phyloP scores from a whole-genome alignment of 2,113 vertebrate species.

The Lontra canadensis region DNA sequence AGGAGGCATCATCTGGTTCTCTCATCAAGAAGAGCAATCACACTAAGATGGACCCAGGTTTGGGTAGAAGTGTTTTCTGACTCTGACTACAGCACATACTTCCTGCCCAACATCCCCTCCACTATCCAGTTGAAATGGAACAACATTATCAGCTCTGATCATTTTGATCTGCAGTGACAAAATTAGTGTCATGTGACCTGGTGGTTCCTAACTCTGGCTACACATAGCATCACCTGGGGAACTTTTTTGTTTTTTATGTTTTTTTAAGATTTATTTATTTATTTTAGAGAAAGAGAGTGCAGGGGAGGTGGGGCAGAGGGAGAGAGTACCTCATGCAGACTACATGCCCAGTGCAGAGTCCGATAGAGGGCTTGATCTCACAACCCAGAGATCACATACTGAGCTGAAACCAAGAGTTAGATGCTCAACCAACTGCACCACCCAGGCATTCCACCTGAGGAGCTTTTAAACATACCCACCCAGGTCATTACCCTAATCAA shows the following conservation, averaged over 20 bases:
- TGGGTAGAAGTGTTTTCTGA: constrained; percentile 11
- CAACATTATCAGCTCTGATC: background rate
- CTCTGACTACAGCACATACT: background rate
- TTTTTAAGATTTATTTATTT: background rate
- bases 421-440: background rate
- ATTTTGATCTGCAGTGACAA: background rate
- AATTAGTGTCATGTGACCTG: background rate
- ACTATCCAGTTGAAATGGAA: background rate
- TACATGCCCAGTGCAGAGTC: background rate
- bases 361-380: background rate
- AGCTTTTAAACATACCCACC: background rate
- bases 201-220: background rate
- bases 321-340: background rate
- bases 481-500: background rate
- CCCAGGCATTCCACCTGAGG: background rate
- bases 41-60: background rate
- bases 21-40: background rate
- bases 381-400: background rate
- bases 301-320: background rate
- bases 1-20: background rate
- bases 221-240: background rate
- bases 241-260: background rate
- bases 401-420: background rate
- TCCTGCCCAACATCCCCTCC: background rate
- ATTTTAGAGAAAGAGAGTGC: background rate